phyloP scores from a whole-genome alignment of 2,888 invertebrate genomes.

The Carabus problematicus region DNA sequence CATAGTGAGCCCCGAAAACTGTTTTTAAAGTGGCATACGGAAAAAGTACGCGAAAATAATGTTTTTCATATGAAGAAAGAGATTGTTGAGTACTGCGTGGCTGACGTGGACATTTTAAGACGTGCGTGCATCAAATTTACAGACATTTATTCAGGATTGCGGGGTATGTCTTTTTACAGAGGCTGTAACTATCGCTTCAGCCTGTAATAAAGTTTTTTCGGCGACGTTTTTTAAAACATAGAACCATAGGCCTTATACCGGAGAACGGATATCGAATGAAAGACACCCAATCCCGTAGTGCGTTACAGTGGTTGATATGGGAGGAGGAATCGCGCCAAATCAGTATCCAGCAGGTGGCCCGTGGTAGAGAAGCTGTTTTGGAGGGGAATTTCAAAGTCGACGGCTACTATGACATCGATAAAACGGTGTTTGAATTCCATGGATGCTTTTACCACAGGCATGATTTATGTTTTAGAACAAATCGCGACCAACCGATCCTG shows the following conservation, averaged over 20 bases:
- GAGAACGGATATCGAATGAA: background rate
- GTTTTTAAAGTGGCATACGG: slow-evolving; percentile 45
- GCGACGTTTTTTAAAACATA: slow-evolving; percentile 47
- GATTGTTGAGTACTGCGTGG: slow-evolving; percentile 47
- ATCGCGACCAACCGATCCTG: background rate
- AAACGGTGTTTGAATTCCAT: background rate
- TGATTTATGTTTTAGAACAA: background rate
- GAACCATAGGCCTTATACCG: slow-evolving; percentile 46
- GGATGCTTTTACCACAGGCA: background rate
- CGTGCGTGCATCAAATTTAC: slow-evolving; percentile 49
- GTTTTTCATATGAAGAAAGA: slow-evolving; percentile 50
- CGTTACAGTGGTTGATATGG: background rate
- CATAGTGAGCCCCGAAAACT: slow-evolving; percentile 23
- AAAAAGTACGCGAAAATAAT: slow-evolving; percentile 34
- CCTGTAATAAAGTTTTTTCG: slow-evolving; percentile 48
- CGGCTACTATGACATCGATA: background rate
- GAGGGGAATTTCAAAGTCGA: too few relatives aligned
- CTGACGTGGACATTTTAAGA: slow-evolving; percentile 49
- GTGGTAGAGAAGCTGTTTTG: too few relatives aligned
- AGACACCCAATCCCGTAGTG: background rate
- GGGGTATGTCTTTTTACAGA: slow-evolving; percentile 50
- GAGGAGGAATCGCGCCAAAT: background rate
- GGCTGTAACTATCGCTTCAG: slow-evolving; percentile 47
- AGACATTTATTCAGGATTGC: slow-evolving; percentile 44
- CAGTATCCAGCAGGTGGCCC: too few relatives aligned